Evolutionary conservation across 2,888 invertebrate species (phyloP), one percentile per base, ranked within the genome.

Genomic region (Tyria jacobaeae): DNA sequence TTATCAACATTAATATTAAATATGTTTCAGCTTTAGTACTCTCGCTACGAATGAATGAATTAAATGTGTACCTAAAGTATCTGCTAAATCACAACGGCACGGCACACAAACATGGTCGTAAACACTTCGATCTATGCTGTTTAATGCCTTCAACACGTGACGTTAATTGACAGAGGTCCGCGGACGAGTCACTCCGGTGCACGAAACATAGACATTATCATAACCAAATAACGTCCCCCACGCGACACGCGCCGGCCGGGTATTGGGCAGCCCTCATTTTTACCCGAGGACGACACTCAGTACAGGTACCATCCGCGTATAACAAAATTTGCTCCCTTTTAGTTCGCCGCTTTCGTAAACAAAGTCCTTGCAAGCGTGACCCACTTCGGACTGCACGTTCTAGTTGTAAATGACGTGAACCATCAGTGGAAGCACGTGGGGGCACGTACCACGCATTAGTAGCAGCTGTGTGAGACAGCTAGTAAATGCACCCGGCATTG

Each of bases 201-300:
- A 14, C 37, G n/a, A n/a, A n/a, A 39, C 39, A 41, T 54, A 37
- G 24, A 47, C 34, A 55, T 55, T 55, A 34, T 55, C 34, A 55
- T 55, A 55, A 47, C 41, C 47, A 44, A 47, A 55, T 55, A 15
- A 31, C 6, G 34, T 47, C 31, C 34, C 24, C 21, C 24, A 24
- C 9, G 21, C n/a, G 21, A 25, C 25, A 6, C 37, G 21, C 52
- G 1, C 4, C 25, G 25, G 17, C 41, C 27, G n/a, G n/a, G 31
- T 31, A 7, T 0, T 3, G n/a, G 12, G 25, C 12, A 0, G 4
- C 31, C 41, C 27, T 9, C 25, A 3, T 25, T 14, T 24, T 34
- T 35, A 34, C 51, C 6, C 25, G 54, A 5, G 2, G 52, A 52
- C 37, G 35, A 14, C 24, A 24, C 52, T 24, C 37, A 24, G 14